phyloP scores from a whole-genome alignment of 2,888 invertebrate genomes.

The Nipponacmea schrenckii region DNA sequence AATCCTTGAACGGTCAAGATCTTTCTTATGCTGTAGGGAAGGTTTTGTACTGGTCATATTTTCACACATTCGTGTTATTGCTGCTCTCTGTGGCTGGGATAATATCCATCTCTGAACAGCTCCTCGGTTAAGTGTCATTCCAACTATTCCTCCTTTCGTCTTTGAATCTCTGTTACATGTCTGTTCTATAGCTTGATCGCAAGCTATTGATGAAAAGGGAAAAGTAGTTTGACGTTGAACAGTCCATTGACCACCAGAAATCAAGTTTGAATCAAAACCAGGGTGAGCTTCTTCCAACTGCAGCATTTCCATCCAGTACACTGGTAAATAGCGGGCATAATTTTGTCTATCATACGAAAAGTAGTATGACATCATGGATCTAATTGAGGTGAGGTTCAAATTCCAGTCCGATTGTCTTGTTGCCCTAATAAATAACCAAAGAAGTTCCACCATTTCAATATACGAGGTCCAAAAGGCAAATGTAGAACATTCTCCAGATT shows the following conservation, averaged over 20 bases:
- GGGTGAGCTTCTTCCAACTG: not conserved
- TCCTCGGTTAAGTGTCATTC: conserved; percentile 1
- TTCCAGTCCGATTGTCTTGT: conserved; percentile 24
- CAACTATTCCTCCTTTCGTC: conserved; percentile 12
- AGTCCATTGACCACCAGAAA: conserved; percentile 4
- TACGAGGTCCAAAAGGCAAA: conserved; percentile 24
- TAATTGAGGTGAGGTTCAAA: conserved; percentile 8
- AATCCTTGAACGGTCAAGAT: not conserved
- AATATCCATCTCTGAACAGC: conserved; percentile 10
- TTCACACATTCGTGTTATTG: conserved; percentile 6
- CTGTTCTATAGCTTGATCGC: conserved; percentile 11
- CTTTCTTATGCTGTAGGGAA: not conserved
- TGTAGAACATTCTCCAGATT: not conserved
- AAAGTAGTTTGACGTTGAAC: not conserved
- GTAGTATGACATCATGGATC: conserved; percentile 4
- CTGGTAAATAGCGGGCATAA: not conserved
- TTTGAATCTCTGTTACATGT: conserved; percentile 12
- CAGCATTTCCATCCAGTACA: conserved; percentile 23
- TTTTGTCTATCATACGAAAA: not conserved
- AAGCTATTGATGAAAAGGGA: not conserved
- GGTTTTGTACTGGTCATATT: not conserved
- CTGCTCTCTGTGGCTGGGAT: not conserved
- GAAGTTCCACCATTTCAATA: conserved; percentile 20
- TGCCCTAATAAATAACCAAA: conserved; percentile 19
- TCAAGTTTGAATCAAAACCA: not conserved